phyloP scores from a whole-genome alignment of 2,113 vertebrate genomes.

The Procavia capensis region DNA sequence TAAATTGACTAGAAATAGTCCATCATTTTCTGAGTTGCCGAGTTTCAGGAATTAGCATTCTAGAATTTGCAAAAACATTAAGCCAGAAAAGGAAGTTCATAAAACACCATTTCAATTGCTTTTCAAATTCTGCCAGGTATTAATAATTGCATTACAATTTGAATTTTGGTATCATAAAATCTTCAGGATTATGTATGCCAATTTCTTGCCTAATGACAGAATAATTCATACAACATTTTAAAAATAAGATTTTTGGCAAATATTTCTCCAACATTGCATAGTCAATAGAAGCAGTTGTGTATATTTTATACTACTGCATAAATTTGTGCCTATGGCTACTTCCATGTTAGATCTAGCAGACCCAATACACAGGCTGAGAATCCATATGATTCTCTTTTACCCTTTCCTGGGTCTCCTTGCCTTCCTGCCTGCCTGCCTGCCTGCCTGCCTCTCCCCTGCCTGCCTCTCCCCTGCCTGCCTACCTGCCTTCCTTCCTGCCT shows the following conservation, averaged over 20 bases:
- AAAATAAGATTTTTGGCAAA: conserved; percentile 47
- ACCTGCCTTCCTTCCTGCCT: no score
- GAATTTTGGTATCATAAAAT: conserved; percentile 55
- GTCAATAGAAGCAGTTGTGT: background rate
- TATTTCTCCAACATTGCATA: background rate
- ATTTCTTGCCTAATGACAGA: conserved; percentile 32
- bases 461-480: no score
- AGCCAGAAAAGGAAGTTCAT: conserved; percentile 49
- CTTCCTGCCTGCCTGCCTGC: no score
- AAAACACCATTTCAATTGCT: conserved; percentile 51
- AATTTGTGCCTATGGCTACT: background rate
- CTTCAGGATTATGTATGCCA: conserved; percentile 43
- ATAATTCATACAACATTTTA: background rate
- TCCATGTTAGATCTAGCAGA: background rate
- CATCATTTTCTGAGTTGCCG: conserved; percentile 58
- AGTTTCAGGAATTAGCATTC: conserved; percentile 58
- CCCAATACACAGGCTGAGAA: background rate
- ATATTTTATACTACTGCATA: background rate
- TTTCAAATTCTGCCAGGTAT: conserved; percentile 57
- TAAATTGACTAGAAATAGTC: conserved; percentile 69
- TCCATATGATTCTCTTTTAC: background rate
- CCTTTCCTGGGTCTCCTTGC: background rate
- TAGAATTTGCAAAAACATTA: conserved; percentile 60
- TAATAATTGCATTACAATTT: conserved; percentile 65
- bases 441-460: no score